A percentile compares a stretch with the other conserved stretches of the same genome.
These are phyloP conservation scores for Erpornis zantholeuca DNA, from an alignment of 2,113 vertebrate species.

Conservation along the genomic window DNA sequence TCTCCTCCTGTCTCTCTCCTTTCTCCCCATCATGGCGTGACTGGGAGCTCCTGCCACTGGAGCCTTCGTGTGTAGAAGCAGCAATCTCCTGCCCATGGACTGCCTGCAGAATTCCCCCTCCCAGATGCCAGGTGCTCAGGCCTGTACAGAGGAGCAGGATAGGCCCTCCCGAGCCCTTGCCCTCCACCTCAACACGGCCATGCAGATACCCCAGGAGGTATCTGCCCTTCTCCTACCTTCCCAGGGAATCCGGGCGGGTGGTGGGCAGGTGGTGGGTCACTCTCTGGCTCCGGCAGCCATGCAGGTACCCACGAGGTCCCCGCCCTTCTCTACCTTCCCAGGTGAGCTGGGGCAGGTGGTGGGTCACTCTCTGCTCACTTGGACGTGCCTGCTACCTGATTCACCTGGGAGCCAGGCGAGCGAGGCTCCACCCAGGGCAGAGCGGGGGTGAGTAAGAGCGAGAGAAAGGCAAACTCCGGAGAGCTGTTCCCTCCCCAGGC, in stretches of 20 bases:
- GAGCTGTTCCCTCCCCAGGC: conserved; percentile 45
- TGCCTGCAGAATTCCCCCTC: neutral
- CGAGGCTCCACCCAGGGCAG: conserved; percentile 61
- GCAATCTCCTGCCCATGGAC: neutral
- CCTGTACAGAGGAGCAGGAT: fast-evolving
- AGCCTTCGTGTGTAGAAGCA: fast-evolving
- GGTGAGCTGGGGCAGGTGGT: conserved; percentile 38
- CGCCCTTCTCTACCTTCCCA: conserved; percentile 1
- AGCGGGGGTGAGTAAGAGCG: conserved; percentile 56
- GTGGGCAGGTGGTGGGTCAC: neutral
- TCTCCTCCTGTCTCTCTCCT: neutral
- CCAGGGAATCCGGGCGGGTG: neutral
- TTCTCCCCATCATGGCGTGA: neutral
- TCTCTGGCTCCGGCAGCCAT: neutral
- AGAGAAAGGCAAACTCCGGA: conserved; percentile 52
- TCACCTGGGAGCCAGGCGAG: conserved; percentile 28
- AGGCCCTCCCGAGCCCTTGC: neutral
- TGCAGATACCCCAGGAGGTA: neutral
- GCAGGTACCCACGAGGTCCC: neutral
- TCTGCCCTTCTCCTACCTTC: conserved; percentile 41
- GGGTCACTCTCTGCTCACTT: neutral
- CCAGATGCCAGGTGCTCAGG: neutral
- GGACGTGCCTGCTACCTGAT: conserved; percentile 41
- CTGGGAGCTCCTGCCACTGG: neutral
- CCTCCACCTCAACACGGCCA: fast-evolving